These are phyloP conservation scores for Andrena praecox DNA, from an alignment of 2,888 invertebrate species.

Conservation along the genomic window DNA sequence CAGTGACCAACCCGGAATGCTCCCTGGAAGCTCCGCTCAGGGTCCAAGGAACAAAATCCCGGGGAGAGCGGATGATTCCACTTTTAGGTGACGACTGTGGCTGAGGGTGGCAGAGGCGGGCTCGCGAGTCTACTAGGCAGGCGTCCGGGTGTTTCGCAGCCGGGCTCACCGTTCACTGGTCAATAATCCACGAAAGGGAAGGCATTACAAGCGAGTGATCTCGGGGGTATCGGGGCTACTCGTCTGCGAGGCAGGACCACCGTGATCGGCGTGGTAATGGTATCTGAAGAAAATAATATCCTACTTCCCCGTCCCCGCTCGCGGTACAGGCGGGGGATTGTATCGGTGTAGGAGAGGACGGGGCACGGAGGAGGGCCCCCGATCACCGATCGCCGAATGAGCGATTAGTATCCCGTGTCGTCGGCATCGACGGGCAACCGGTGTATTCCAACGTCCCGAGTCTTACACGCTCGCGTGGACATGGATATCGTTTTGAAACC, in stretches of 20 bases:
- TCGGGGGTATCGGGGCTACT: conserved; percentile 75
- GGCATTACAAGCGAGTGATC: conserved; percentile 84
- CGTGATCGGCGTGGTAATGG: conserved; percentile 83
- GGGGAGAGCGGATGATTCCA: neutral
- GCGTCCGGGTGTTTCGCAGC: conserved; percentile 59
- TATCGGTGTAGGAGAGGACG: conserved; percentile 45
- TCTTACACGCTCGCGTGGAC: conserved; percentile 52
- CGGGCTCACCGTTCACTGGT: conserved; percentile 81
- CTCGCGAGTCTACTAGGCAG: conserved; percentile 53
- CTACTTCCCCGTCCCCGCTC: conserved; percentile 58
- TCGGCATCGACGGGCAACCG: conserved; percentile 71
- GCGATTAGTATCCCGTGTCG: conserved; percentile 84
- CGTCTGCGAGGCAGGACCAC: conserved; percentile 82
- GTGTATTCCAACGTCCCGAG: conserved; percentile 55
- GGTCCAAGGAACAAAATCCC: neutral
- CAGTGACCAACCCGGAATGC: too few species aligned
- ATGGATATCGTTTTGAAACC: conserved; percentile 44
- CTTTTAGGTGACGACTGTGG: neutral
- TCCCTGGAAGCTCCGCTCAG: neutral
- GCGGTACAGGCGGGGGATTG: conserved; percentile 29
- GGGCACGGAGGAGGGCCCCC: conserved; percentile 48
- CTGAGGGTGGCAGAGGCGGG: conserved; percentile 18
- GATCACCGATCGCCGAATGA: conserved; percentile 80
- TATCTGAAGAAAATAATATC: conserved; percentile 78
- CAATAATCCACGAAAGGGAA: conserved; percentile 83